Evolutionary conservation across 2,888 invertebrate species (phyloP), one percentile per base, ranked within the genome.

Genomic region (Brachypterus glaber): DNA sequence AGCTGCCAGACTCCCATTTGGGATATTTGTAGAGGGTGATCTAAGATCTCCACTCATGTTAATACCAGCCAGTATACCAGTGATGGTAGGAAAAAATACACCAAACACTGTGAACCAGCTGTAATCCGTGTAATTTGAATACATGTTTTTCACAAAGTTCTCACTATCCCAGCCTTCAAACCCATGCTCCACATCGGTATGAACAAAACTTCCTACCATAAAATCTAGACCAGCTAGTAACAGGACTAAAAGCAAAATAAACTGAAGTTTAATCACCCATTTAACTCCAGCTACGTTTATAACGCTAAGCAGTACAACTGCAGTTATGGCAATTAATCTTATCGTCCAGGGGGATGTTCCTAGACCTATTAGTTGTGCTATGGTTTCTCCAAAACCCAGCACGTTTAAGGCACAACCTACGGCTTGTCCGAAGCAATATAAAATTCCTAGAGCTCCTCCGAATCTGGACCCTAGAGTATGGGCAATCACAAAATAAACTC

Each of bases 1-100:
- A 30, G 96, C 93, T 25, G 92, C 86, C 36, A 97, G 66, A 2
- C 95, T 92, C 9, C 96, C 96, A 64, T 87, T 85, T 1, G 96
- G 95, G 58, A 96, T 96, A 63, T 92, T 90, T 27, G 79, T 77
- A 3, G 89, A 86, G 2, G 96, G 96, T 50, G 92, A 84, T 50
- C 82, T 77, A 39, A 97, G 73, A 65, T 97, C 96, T 9, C 95
- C 95, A 59, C 93, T 92, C 96, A 97, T 97, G 61, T 97, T 97
- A 52, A 97, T 95, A 18, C 97, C 97, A 4, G 96, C 91, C 48
- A 97, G 70, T 45, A 97, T 88, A 11, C 97, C 97, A 31, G 96
- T 95, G 16, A 96, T 89, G 1, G 96, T 93, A 9, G 96, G 95
- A 63, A 97, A 97, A 67, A 96, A 96, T 2, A 97, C 89, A 17